Evolutionary conservation across 2,888 invertebrate species (phyloP), one percentile per base, ranked within the genome.

Genomic region (Ectemnius continuus): DNA sequence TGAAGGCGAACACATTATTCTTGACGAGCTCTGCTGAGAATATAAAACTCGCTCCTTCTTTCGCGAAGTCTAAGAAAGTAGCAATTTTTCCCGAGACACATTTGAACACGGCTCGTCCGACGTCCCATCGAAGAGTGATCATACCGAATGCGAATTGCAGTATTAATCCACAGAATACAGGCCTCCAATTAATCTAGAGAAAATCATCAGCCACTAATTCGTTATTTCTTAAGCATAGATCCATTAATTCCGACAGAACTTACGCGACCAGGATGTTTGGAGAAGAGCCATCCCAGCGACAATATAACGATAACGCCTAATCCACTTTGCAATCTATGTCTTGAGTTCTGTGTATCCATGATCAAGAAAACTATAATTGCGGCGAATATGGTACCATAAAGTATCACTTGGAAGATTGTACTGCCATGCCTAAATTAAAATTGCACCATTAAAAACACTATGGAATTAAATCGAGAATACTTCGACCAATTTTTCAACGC

Each of bases 101-200:
- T 78, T 93, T 91, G 78, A 97, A 93, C 4, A 97, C 94, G 0
- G 91, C 88, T 58, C 96, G 92, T 0, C 98, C 98, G 0, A 94
- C 91, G 1, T 94, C 92, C 97, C 97, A 97, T 73, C 97, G 93
- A 77, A 99, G 95, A 75, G 97, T 97, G 23, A 98, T 82, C 0
- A 98, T 85, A 0, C 97, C 98, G 71, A 99, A 94, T 3, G 94
- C 70, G 86, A 98, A 96, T 92, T 99, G 99, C 6, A 98, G 91
- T 0, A 94, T 91, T 20, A 98, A 91, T 0, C 98, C 98, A 86
- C 94, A 94, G 20, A 95, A 85, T 0, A 98, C 96, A 0, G 95
- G 94, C 4, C 95, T 93, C 98, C 98, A 97, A 73, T 93, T 93
- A 3, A 97, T 92, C 91, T 95, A 89, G 23, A 36, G 6, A 36